Conservation (phyloP, 2,113 vertebrate genomes). For the Rana temporaria region DNA sequence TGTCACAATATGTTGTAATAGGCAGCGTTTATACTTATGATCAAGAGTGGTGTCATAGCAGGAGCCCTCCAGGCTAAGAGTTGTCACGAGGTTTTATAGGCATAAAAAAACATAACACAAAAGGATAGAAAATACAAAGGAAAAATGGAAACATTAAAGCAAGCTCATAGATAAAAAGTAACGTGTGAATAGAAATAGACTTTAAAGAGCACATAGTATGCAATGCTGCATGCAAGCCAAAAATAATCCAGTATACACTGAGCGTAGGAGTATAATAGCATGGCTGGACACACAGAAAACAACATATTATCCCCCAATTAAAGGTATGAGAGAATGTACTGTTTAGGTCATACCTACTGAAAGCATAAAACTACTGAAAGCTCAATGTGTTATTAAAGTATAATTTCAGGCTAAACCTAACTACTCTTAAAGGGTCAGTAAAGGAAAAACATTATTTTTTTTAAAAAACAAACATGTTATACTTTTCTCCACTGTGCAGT, state of each 20-base stretch:
- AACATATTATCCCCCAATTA: not conserved
- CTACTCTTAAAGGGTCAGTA: too few relatives aligned
- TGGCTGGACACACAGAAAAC: slow-evolving; percentile 5
- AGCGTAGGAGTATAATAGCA: not conserved
- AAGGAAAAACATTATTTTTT: too few relatives aligned
- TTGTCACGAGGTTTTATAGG: slow-evolving; percentile 21
- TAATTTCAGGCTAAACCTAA: too few relatives aligned
- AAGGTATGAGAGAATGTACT: not conserved
- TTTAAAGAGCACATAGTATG: not conserved
- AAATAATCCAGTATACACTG: slow-evolving; percentile 16
- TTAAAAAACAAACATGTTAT: too few relatives aligned
- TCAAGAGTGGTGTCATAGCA: slow-evolving; percentile 18
- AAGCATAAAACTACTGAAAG: too few relatives aligned
- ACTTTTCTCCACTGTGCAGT: too few relatives aligned
- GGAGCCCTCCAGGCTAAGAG: not conserved
- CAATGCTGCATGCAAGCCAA: not conserved
- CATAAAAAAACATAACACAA: slow-evolving; percentile 1
- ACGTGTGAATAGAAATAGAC: slow-evolving; percentile 8
- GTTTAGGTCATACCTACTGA: too few relatives aligned
- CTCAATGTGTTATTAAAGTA: too few relatives aligned
- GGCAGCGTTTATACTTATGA: slow-evolving; percentile 8
- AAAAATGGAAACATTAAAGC: slow-evolving; percentile 4
- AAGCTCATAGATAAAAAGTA: not conserved
- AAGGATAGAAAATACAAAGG: slow-evolving; percentile 2
- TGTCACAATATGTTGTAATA: slow-evolving; percentile 26